phyloP scores from a whole-genome alignment of 2,888 invertebrate species.

The Stenchaetothrips biformis region DNA sequence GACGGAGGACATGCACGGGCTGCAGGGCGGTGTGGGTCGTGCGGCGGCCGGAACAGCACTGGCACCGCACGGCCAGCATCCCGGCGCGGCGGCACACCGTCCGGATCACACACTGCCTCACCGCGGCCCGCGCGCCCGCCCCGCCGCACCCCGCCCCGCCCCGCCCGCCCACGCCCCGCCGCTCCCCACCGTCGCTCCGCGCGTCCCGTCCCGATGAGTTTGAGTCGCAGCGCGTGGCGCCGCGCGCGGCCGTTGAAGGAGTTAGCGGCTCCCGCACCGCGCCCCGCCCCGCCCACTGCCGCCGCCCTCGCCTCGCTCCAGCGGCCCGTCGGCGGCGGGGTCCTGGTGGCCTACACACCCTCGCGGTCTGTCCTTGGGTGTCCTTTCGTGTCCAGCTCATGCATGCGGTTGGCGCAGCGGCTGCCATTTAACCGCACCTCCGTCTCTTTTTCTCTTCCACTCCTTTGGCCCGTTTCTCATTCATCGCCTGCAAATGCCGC shows the following conservation, averaged over 20 bases:
- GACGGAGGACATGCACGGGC: too few species aligned
- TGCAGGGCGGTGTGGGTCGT: not conserved
- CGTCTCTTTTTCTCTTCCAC: too few species aligned
- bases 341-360: constrained; percentile 9
- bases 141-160: not conserved
- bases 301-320: constrained; percentile 5
- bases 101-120: too few species aligned
- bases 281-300: not conserved
- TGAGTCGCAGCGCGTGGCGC: constrained; percentile 5
- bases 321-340: not conserved
- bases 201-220: not conserved
- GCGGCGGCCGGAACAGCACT: constrained; percentile 16
- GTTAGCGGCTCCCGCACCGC: not conserved
- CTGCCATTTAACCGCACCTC: too few species aligned
- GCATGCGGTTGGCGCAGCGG: too few species aligned
- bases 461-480: too few species aligned
- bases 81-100: not conserved
- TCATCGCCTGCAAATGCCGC: too few species aligned
- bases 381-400: too few species aligned
- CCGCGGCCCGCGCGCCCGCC: not conserved
- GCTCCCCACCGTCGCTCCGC: not conserved
- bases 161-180: not conserved
- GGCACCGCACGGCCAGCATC: not conserved
- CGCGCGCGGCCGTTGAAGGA: not conserved
- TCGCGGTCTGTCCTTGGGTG: not conserved